Percentiles rank a stretch among this genome's conserved stretches.
These are phyloP conservation scores for Melanophora roralis DNA, from an alignment of 2,888 invertebrate genomes.

Conservation along the genomic window DNA sequence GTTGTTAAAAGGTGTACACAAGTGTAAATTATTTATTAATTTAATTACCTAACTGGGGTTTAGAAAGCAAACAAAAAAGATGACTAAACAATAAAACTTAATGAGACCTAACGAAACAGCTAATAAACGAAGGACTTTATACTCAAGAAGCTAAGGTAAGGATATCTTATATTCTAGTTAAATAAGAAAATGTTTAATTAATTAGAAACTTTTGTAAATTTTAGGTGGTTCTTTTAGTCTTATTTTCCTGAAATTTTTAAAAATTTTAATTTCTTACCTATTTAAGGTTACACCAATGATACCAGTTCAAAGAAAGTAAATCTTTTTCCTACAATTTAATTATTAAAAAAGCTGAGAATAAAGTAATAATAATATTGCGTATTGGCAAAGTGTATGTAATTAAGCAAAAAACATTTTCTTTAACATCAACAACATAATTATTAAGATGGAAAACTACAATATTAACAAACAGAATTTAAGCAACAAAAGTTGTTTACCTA, in stretches of 20 bases:
- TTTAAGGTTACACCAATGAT: neutral
- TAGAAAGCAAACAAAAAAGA: neutral
- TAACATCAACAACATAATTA: slow-evolving; percentile 34
- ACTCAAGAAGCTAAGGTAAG: neutral
- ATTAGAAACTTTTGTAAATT: neutral
- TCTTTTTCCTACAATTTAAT: neutral
- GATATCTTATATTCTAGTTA: too few relatives aligned
- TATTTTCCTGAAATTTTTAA: too few relatives aligned
- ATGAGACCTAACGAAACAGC: too few relatives aligned
- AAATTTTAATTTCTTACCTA: neutral
- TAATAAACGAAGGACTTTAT: too few relatives aligned
- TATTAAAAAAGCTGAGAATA: neutral
- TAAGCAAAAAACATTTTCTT: neutral
- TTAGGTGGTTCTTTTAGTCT: neutral
- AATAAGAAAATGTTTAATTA: neutral
- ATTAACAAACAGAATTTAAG: neutral
- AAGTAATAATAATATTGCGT: neutral
- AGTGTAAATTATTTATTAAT: slow-evolving; percentile 24
- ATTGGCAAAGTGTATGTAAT: neutral
- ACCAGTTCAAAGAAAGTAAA: neutral
- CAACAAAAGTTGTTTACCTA: neutral
- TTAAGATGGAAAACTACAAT: slow-evolving; percentile 8
- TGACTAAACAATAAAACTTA: neutral
- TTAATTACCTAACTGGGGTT: slow-evolving; percentile 22
- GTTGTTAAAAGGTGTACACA: neutral